Percentiles rank a stretch among this genome's conserved stretches.
Conservation (phyloP, 2,888 invertebrate species). For the Incurvaria masculella region DNA sequence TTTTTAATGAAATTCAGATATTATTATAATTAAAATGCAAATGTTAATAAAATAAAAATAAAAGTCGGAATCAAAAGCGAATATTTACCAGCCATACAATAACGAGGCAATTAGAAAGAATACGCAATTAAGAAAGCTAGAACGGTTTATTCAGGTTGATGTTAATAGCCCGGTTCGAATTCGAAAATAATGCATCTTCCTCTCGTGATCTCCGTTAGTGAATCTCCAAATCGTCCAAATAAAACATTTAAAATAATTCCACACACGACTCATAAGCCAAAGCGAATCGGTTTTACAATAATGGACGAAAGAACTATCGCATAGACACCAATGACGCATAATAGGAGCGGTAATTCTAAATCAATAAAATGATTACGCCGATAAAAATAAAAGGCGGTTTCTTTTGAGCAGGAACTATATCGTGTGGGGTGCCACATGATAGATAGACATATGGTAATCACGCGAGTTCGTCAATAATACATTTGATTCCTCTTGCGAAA, state of each 20-base stretch:
- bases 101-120: no score
- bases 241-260: neutral
- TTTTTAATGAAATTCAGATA: neutral
- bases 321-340: neutral
- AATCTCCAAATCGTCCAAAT: neutral
- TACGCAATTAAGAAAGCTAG: no score
- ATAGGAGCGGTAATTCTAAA: slow-evolving; percentile 36
- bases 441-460: no score
- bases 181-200: no score
- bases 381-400: slow-evolving; percentile 17
- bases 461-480: no score
- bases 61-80: neutral
- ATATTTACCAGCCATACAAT: no score
- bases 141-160: no score
- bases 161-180: no score
- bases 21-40: neutral
- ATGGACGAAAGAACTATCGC: no score
- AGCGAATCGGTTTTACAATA: slow-evolving; percentile 26
- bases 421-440: neutral
- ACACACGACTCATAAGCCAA: slow-evolving; percentile 17
- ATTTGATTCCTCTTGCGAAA: no score
- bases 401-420: neutral
- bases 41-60: neutral
- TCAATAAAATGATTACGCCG: slow-evolving; percentile 49
- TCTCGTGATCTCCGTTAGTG: no score